Evolutionary conservation across 2,888 invertebrate genomes (phyloP).

Genomic region (Agriopis aurantiaria): DNA sequence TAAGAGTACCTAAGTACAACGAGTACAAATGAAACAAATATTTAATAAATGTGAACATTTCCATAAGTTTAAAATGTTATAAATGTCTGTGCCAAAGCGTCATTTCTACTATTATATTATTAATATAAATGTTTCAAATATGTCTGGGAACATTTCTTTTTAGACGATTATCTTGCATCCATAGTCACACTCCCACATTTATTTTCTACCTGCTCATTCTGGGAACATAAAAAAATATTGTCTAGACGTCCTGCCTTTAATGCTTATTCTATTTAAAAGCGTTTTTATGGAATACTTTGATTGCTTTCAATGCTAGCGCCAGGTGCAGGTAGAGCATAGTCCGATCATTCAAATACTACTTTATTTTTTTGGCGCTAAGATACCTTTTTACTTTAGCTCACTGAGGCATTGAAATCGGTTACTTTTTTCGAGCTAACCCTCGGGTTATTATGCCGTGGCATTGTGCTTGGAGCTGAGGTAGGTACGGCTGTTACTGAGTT

Average conservation of each 20-base stretch:
- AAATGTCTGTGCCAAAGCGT: slow-evolving; percentile 40
- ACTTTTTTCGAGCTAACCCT: slow-evolving; percentile 56
- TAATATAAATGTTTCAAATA: slow-evolving; percentile 40
- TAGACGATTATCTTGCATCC: slow-evolving; percentile 33
- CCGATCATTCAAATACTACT: slow-evolving; percentile 64
- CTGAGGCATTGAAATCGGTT: slow-evolving; percentile 50
- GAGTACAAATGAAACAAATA: slow-evolving; percentile 34
- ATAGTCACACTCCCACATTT: slow-evolving; percentile 44
- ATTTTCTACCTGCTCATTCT: slow-evolving; percentile 78
- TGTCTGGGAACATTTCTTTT: slow-evolving; percentile 36
- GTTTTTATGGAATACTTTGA: slow-evolving; percentile 76
- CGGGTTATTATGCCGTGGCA: slow-evolving; percentile 44
- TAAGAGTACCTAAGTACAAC: neutral
- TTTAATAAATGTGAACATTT: slow-evolving; percentile 16
- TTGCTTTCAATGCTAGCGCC: slow-evolving; percentile 75
- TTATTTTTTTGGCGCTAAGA: slow-evolving; percentile 66
- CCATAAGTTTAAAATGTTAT: slow-evolving; percentile 6
- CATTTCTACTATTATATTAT: slow-evolving; percentile 6
- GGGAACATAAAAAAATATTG: slow-evolving; percentile 74
- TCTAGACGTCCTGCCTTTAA: slow-evolving; percentile 84
- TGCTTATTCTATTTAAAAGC: slow-evolving; percentile 75
- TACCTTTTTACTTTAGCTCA: slow-evolving; percentile 60
- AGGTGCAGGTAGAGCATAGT: slow-evolving; percentile 76
- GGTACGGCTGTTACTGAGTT: slow-evolving; percentile 44
- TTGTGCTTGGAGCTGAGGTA: slow-evolving; percentile 41